phyloP scores from a whole-genome alignment of 2,797 vertebrate species.

The Sandelia bainsii region DNA sequence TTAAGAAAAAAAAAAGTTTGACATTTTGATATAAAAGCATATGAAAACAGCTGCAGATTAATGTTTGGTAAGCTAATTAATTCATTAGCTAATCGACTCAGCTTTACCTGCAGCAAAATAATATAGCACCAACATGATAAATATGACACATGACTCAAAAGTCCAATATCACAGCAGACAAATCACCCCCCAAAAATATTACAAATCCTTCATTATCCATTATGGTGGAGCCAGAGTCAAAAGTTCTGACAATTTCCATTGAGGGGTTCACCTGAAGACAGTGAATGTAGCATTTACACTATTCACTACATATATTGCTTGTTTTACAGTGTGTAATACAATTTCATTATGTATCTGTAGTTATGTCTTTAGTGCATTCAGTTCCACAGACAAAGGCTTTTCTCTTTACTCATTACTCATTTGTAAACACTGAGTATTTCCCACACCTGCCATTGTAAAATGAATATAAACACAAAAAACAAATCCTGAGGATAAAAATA shows the following conservation, averaged over 20 bases:
- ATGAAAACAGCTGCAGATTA: not conserved
- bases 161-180: not conserved
- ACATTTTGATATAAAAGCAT: not conserved
- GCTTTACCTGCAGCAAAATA: not conserved
- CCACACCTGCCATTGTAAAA: not conserved
- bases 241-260: not conserved
- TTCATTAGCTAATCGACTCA: not conserved
- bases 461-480: not conserved
- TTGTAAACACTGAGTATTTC: constrained; percentile 5
- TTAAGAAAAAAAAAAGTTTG: not conserved
- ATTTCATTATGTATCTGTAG: not conserved
- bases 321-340: constrained; percentile 4
- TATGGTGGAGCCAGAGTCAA: too few relatives aligned
- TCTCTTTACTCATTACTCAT: constrained; percentile 2
- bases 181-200: not conserved
- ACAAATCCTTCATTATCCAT: not conserved
- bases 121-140: too few relatives aligned
- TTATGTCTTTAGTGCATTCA: not conserved
- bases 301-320: too few relatives aligned
- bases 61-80: not conserved
- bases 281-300: constrained; percentile 11
- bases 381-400: constrained; percentile 11
- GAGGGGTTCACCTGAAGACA: not conserved
- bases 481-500: not conserved
- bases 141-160: too few relatives aligned